These are phyloP conservation scores for Acromyrmex heyeri DNA, from an alignment of 1,140 invertebrate species.

Conservation along the genomic window DNA sequence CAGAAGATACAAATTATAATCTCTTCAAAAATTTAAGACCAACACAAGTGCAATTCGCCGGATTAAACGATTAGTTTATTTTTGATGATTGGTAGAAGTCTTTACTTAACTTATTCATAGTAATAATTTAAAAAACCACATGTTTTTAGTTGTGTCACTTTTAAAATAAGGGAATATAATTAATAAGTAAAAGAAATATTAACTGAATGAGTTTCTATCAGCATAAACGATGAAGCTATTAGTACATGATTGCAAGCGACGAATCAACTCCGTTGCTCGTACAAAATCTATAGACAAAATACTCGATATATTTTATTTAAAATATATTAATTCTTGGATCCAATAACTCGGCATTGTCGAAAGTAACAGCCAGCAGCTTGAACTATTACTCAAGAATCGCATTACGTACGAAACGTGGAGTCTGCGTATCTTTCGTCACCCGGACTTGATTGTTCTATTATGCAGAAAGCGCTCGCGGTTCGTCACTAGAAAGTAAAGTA, in stretches of 20 bases:
- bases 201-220: neutral
- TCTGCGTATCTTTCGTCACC: constrained; percentile 67
- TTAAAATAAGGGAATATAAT: neutral
- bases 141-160: no score
- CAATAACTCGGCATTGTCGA: constrained; percentile 12
- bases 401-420: constrained; percentile 43
- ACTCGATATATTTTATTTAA: neutral
- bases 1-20: no score
- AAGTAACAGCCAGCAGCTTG: constrained; percentile 42
- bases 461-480: constrained; percentile 58
- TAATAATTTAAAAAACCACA: no score
- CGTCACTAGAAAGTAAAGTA: constrained; percentile 70
- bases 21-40: no score
- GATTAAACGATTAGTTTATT: no score
- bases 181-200: neutral
- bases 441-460: constrained; percentile 69
- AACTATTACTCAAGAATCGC: constrained; percentile 67
- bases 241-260: constrained; percentile 67
- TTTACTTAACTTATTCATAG: no score
- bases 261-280: constrained; percentile 51
- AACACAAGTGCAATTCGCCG: no score
- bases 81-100: no score
- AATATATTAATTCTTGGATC: neutral
- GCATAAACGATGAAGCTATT: constrained; percentile 52
- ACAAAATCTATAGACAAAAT: neutral